Evolutionary conservation across 2,113 vertebrate genomes (phyloP).

Genomic region (Odocoileus hemionus): DNA sequence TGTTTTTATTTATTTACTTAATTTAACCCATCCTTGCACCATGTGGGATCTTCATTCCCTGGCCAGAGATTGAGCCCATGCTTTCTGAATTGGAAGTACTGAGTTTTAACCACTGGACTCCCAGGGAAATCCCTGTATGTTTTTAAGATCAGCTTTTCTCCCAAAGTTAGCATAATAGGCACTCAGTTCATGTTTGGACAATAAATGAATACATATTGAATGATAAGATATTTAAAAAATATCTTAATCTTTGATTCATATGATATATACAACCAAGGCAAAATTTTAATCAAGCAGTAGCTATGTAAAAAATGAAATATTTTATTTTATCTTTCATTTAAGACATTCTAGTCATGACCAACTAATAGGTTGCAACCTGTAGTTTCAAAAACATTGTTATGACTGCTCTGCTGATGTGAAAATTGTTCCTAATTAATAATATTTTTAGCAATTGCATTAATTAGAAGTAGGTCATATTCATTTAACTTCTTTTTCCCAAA

Average conservation of each 20-base stretch:
- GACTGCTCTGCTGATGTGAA: slow-evolving; percentile 44
- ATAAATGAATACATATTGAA: not conserved
- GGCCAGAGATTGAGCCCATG: not conserved
- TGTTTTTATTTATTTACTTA: not conserved
- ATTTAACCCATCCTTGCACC: not conserved
- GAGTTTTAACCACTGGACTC: not conserved
- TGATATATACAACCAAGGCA: not conserved
- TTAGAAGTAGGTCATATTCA: slow-evolving; percentile 5
- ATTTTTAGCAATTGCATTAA: slow-evolving; percentile 49
- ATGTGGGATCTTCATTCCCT: not conserved
- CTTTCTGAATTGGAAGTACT: not conserved
- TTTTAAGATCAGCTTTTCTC: not conserved
- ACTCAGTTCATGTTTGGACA: not conserved
- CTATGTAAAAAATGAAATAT: not conserved
- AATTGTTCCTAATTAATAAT: slow-evolving; percentile 45
- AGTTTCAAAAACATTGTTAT: slow-evolving; percentile 47
- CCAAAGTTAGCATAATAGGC: not conserved
- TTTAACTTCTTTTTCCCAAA: not conserved
- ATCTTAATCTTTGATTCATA: not conserved
- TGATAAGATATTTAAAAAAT: not conserved
- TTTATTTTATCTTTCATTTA: not conserved
- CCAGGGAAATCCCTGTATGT: not conserved
- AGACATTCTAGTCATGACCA: slow-evolving; percentile 24
- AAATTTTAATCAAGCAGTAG: not conserved
- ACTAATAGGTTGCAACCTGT: not conserved